Percentiles rank a stretch among this genome's conserved stretches.
These are phyloP conservation scores for Corvus hawaiiensis DNA, from an alignment of 2,113 vertebrate species.

Conservation along the genomic window DNA sequence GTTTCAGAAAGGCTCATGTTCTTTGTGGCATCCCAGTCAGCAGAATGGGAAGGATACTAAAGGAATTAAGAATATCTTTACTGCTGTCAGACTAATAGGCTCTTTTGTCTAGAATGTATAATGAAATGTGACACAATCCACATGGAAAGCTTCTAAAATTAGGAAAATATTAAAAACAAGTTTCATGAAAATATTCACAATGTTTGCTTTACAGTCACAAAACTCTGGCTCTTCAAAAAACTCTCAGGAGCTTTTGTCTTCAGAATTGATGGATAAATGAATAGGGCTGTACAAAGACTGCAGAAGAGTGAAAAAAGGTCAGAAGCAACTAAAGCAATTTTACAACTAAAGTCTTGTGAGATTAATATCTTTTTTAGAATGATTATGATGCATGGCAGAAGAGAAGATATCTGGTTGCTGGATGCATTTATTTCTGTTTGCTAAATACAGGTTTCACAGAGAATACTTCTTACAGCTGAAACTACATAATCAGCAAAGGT, in stretches of 20 bases:
- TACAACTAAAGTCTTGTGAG: not conserved
- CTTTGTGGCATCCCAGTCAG: not conserved
- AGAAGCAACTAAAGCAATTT: not conserved
- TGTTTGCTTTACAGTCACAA: not conserved
- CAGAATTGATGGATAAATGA: not conserved
- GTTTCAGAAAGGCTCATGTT: not conserved
- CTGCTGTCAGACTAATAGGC: not conserved
- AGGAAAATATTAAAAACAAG: not conserved
- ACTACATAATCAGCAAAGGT: not conserved
- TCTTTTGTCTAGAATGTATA: not conserved
- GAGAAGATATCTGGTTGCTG: not conserved
- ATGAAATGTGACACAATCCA: not conserved
- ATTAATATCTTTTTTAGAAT: not conserved
- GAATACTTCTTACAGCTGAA: not conserved
- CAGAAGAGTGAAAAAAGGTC: not conserved
- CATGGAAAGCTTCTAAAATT: not conserved
- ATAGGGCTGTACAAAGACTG: not conserved
- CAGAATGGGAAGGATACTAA: not conserved
- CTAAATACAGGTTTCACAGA: not conserved
- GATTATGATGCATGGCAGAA: not conserved
- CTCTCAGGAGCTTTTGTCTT: not conserved
- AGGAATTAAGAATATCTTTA: not conserved
- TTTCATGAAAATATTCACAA: not conserved
- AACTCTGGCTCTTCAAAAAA: not conserved
- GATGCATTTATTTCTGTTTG: not conserved